phyloP scores from a whole-genome alignment of 2,797 vertebrate genomes.

The Amblyopsis hoosieri region DNA sequence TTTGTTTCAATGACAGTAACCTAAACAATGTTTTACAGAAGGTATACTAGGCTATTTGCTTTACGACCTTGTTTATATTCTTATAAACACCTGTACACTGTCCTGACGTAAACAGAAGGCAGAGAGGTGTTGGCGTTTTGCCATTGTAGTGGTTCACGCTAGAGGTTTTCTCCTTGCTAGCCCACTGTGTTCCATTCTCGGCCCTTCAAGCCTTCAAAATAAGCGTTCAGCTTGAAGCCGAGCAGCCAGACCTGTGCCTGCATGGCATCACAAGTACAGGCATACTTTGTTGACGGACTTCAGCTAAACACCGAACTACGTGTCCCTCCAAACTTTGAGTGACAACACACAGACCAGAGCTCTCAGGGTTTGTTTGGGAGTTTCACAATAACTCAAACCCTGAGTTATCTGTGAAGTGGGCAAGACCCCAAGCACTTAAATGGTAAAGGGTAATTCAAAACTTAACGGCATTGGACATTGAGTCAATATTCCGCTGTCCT shows the following conservation, averaged over 20 bases:
- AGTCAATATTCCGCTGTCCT: no score
- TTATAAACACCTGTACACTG: conserved; percentile 2
- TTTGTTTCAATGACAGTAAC: not conserved
- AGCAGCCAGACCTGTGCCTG: not conserved
- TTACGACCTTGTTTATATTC: not conserved
- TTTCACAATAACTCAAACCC: not conserved
- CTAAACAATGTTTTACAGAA: no score
- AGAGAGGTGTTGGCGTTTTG: not conserved
- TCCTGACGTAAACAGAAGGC: not conserved
- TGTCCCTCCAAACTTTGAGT: not conserved
- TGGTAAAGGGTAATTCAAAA: no score
- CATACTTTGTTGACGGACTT: not conserved
- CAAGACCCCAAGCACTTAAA: not conserved
- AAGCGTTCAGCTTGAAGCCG: not conserved
- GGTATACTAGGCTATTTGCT: not conserved
- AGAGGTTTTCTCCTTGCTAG: not conserved
- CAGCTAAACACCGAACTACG: conserved; percentile 6
- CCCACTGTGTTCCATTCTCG: not conserved
- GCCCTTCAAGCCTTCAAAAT: conserved; percentile 6
- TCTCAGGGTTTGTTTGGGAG: not conserved
- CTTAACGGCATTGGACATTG: no score
- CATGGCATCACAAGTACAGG: conserved; percentile 6
- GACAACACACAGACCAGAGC: not conserved
- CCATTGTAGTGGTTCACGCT: not conserved
- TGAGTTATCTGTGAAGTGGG: not conserved